Conservation (phyloP, 2,797 vertebrate species). For the Diceros bicornis region DNA sequence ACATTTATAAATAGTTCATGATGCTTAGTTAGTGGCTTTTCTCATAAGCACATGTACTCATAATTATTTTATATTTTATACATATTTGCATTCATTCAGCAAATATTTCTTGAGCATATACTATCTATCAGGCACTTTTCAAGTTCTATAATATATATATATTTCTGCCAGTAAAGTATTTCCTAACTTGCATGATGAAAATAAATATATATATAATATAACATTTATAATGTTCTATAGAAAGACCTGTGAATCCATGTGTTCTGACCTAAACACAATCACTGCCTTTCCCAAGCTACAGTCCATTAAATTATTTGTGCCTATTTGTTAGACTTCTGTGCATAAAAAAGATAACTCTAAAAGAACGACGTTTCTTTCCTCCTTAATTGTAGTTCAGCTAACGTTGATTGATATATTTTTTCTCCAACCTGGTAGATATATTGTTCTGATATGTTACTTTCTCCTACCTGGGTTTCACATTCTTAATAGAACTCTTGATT, state of each 20-base stretch:
- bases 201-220: background rate
- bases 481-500: background rate
- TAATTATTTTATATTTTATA: constrained; percentile 46
- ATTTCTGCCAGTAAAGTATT: background rate
- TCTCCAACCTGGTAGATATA: background rate
- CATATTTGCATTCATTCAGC: background rate
- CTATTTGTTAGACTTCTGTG: background rate
- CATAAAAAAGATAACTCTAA: background rate
- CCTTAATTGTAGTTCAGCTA: background rate
- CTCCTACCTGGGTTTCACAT: background rate
- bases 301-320: background rate
- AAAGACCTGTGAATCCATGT: background rate
- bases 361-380: background rate
- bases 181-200: background rate
- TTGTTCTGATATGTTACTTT: background rate
- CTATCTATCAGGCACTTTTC: background rate
- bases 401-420: background rate
- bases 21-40: background rate
- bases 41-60: background rate
- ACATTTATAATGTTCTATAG: background rate
- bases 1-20: background rate
- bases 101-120: constrained; percentile 39
- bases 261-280: background rate
- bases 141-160: background rate
- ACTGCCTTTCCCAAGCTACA: background rate